Conservation (phyloP, 2,113 vertebrate species). For the Progne subis region DNA sequence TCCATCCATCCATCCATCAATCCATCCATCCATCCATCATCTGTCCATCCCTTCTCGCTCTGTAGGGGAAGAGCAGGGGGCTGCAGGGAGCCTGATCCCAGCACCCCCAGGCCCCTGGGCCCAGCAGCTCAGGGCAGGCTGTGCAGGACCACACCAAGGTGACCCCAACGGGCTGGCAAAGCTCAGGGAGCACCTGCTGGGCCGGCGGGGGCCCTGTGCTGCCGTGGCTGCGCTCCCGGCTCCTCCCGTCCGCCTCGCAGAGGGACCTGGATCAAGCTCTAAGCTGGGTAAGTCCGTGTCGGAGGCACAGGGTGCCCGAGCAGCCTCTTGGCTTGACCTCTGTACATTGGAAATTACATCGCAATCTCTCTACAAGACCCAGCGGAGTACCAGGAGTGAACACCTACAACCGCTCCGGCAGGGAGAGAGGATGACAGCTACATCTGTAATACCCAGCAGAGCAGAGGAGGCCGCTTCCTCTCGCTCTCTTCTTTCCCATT, state of each 20-base stretch:
- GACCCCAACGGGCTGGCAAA: rapidly evolving
- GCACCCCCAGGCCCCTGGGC: rapidly evolving
- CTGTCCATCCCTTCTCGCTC: background rate
- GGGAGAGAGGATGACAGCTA: constrained; percentile 18
- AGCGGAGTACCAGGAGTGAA: background rate
- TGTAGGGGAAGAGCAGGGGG: rapidly evolving
- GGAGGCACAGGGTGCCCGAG: rapidly evolving
- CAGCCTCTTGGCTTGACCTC: constrained; percentile 1
- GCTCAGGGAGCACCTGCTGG: background rate
- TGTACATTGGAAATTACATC: background rate
- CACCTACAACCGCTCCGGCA: background rate
- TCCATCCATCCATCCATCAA: background rate
- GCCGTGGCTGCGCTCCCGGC: background rate
- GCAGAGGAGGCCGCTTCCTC: background rate
- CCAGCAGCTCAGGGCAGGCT: rapidly evolving
- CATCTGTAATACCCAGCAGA: constrained; percentile 27
- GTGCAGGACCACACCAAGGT: rapidly evolving
- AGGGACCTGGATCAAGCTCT: background rate
- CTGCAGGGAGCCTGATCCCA: rapidly evolving
- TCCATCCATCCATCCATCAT: no score
- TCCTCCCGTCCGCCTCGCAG: rapidly evolving
- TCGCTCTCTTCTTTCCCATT: background rate
- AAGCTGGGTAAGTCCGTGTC: background rate
- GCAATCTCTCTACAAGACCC: constrained; percentile 15
- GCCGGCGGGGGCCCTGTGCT: background rate